Conservation (phyloP, 2,888 invertebrate genomes). For the Ennomos erosarius region DNA sequence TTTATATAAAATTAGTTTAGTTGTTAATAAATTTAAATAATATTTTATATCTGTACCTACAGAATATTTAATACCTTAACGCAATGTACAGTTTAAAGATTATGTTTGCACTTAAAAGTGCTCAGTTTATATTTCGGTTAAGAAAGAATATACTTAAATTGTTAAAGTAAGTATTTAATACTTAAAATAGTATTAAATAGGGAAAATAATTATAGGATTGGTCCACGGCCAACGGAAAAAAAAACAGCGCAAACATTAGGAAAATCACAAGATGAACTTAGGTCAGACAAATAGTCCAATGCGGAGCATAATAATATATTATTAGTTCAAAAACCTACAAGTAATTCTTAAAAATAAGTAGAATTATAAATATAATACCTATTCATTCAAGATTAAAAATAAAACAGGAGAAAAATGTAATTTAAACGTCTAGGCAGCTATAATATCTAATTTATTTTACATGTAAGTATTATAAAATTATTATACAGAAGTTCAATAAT, state of each 20-base stretch:
- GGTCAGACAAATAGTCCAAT: too few species aligned
- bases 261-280: not conserved
- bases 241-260: not conserved
- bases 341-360: too few species aligned
- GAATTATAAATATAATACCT: too few species aligned
- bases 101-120: constrained; percentile 15
- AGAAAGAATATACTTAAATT: not conserved
- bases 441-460: not conserved
- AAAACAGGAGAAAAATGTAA: too few species aligned
- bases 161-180: too few species aligned
- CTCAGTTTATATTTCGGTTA: constrained; percentile 2
- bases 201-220: constrained; percentile 11
- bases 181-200: not conserved
- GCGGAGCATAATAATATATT: too few species aligned
- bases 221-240: constrained; percentile 9
- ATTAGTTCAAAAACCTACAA: too few species aligned
- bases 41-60: too few species aligned
- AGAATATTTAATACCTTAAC: too few species aligned
- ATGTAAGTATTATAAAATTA: not conserved
- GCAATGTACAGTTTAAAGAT: not conserved
- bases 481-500: not conserved
- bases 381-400: too few species aligned
- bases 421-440: too few species aligned
- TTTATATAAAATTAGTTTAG: not conserved
- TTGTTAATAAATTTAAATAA: too few species aligned